These are phyloP conservation scores for Trissolcus basalis DNA, from an alignment of 1,140 invertebrate species.

Conservation along the genomic window DNA sequence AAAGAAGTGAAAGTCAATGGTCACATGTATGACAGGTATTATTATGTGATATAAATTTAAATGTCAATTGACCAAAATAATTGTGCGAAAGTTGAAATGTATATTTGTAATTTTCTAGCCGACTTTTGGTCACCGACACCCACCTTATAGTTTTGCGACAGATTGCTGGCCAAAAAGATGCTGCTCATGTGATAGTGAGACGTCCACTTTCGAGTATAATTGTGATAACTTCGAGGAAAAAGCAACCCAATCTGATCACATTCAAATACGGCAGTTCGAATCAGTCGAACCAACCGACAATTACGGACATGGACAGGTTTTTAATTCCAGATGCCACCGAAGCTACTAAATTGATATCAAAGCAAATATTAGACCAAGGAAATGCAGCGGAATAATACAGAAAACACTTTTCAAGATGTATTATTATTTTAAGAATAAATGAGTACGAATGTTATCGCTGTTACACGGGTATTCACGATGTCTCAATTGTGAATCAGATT, in stretches of 20 bases:
- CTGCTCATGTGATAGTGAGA: constrained; percentile 89
- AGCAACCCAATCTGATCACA: constrained; percentile 94
- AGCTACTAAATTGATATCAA: constrained; percentile 89
- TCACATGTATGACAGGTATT: constrained; percentile 86
- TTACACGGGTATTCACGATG: not conserved
- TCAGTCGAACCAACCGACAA: constrained; percentile 83
- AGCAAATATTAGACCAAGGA: constrained; percentile 80
- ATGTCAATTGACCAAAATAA: too few species aligned
- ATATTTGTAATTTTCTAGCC: constrained; percentile 76
- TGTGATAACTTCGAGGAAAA: constrained; percentile 96
- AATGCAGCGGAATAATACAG: constrained; percentile 67
- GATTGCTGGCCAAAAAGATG: constrained; percentile 83
- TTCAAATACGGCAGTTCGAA: constrained; percentile 90
- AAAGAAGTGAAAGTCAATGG: constrained; percentile 93
- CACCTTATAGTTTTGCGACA: constrained; percentile 93
- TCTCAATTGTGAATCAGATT: too few species aligned
- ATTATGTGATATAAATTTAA: not conserved
- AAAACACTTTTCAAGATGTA: constrained; percentile 50
- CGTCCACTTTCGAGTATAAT: constrained; percentile 92
- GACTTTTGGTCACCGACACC: constrained; percentile 90
- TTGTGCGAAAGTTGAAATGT: not conserved
- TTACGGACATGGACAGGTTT: constrained; percentile 93
- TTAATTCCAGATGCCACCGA: constrained; percentile 93
- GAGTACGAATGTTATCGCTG: constrained; percentile 52
- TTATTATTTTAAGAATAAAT: constrained; percentile 49